Evolutionary conservation across 2,797 vertebrate species (phyloP).

Genomic region (Hydrophis major): DNA sequence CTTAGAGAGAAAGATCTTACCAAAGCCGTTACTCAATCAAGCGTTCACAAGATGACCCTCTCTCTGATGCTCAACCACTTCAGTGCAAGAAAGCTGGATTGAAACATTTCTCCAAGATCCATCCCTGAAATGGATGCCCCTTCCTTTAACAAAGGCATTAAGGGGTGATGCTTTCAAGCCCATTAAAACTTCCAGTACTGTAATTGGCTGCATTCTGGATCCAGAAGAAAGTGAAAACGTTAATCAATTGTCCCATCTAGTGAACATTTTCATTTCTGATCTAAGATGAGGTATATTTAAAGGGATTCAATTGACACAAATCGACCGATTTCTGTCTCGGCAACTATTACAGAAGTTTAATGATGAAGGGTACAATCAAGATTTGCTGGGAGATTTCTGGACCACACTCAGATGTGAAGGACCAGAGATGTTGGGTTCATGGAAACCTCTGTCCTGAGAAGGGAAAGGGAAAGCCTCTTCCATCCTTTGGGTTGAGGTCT

Average conservation of each 20-base stretch:
- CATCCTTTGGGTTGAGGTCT: neutral
- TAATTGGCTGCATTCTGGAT: neutral
- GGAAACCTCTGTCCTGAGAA: neutral
- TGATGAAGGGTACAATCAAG: neutral
- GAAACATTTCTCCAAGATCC: too few species aligned
- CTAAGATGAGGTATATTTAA: neutral
- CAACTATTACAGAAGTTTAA: neutral
- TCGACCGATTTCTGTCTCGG: neutral
- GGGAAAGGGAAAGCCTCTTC: neutral
- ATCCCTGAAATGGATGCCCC: neutral
- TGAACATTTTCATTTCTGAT: neutral
- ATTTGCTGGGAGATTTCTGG: too few species aligned
- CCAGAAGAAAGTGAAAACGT: neutral
- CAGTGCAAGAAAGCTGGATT: too few species aligned
- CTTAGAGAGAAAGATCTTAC: neutral
- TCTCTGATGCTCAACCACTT: neutral
- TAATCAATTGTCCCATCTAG: neutral
- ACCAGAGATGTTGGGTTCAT: neutral
- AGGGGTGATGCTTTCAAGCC: neutral
- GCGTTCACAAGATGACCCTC: neutral
- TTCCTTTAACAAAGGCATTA: neutral
- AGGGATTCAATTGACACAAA: neutral
- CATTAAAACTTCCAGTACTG: neutral
- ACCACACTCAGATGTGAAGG: neutral
- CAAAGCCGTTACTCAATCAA: neutral